Conservation (phyloP, 2,797 vertebrate species). For the Eurystomus glaucurus region DNA sequence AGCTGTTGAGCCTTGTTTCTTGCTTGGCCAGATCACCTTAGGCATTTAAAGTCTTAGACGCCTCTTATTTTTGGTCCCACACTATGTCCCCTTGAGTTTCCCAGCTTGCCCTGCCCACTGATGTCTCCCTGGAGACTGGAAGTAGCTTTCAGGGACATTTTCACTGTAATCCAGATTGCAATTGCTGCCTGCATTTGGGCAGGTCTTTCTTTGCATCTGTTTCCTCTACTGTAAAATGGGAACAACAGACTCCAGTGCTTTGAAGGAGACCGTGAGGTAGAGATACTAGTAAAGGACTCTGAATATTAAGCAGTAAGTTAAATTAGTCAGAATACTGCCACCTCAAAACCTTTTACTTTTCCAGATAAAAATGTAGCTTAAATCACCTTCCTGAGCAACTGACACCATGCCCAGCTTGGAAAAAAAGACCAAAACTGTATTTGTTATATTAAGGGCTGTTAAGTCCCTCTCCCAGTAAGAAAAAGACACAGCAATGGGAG, state of each 20-base stretch:
- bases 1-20: conserved; percentile 38
- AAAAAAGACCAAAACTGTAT: background rate
- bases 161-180: conserved; percentile 34
- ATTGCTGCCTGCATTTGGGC: conserved; percentile 27
- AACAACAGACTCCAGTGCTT: conserved; percentile 53
- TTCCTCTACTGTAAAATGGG: conserved; percentile 62
- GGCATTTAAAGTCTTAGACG: background rate
- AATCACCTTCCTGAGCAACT: background rate
- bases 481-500: background rate
- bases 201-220: conserved; percentile 68
- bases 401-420: background rate
- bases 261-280: background rate
- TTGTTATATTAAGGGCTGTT: background rate
- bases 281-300: background rate
- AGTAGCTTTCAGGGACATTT: conserved; percentile 49
- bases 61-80: conserved; percentile 26
- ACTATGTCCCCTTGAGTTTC: conserved; percentile 35
- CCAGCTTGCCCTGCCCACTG: conserved; percentile 39
- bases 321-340: background rate
- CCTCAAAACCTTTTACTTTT: background rate
- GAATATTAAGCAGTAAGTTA: background rate
- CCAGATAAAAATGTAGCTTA: background rate
- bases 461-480: background rate
- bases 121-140: conserved; percentile 54
- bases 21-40: conserved; percentile 48